Conservation (phyloP, 2,888 invertebrate genomes). For the Aelia acuminata region DNA sequence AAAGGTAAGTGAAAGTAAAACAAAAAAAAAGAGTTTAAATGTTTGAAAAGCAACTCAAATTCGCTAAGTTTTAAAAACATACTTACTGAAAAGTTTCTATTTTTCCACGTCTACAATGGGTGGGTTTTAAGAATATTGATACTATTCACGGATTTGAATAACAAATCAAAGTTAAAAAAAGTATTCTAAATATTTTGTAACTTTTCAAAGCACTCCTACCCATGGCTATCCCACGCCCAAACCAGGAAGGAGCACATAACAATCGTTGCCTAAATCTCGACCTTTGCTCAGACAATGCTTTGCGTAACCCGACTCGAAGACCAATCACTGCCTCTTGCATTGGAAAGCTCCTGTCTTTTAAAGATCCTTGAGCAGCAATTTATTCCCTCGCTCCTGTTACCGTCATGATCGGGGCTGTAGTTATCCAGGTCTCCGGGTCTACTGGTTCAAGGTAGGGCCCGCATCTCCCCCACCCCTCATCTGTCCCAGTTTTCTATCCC, state of each 20-base stretch:
- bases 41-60: no score
- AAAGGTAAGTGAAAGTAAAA: no score
- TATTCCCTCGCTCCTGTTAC: background rate
- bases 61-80: no score
- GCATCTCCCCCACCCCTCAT: conserved; percentile 7
- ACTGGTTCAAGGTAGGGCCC: background rate
- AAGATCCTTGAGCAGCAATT: conserved; percentile 17
- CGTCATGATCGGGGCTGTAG: background rate
- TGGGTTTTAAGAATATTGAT: no score
- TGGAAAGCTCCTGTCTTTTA: conserved; percentile 9
- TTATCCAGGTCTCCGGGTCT: background rate
- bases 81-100: no score
- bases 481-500: conserved; percentile 6
- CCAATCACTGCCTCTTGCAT: conserved; percentile 7
- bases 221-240: background rate
- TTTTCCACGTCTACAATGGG: no score
- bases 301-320: background rate
- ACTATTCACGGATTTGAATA: no score
- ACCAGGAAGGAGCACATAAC: background rate
- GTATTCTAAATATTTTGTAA: no score
- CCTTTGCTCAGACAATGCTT: background rate
- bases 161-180: no score
- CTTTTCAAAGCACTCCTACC: no score
- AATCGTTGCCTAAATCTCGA: background rate
- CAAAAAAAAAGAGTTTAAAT: no score